Evolutionary conservation across 2,113 vertebrate species (phyloP).

Genomic region (Paratilapia polleni): DNA sequence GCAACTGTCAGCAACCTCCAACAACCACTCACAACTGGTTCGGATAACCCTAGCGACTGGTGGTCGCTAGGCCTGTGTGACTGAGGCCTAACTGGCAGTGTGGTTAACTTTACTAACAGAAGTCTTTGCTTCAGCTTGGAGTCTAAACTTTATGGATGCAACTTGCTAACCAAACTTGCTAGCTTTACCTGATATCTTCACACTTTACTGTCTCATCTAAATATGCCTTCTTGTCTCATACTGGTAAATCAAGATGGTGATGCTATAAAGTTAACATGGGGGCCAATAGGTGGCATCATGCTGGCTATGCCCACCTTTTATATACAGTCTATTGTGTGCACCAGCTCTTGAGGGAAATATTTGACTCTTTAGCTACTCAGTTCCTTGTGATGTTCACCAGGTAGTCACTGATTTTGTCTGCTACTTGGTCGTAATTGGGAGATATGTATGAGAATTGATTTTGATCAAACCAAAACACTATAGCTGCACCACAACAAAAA

Average conservation of each 20-base stretch:
- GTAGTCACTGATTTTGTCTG: background rate
- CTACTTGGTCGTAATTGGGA: background rate
- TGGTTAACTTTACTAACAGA: background rate
- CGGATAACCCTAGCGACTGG: background rate
- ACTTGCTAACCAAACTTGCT: background rate
- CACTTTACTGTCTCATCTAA: background rate
- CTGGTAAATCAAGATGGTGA: background rate
- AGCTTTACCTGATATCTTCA: background rate
- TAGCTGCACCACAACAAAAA: background rate
- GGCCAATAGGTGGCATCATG: background rate
- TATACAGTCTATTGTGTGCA: background rate
- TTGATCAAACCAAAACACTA: background rate
- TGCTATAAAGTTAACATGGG: background rate
- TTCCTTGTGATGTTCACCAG: background rate
- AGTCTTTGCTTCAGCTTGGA: background rate
- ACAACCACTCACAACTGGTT: too few species aligned
- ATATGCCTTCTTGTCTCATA: background rate
- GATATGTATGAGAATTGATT: background rate
- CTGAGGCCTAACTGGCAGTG: background rate
- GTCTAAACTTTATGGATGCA: background rate
- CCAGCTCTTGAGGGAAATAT: too few species aligned
- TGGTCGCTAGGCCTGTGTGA: background rate
- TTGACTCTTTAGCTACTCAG: background rate
- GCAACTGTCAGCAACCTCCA: background rate
- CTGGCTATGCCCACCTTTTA: background rate